Evolutionary conservation across 2,113 vertebrate species (phyloP).

Genomic region (Picathartes gymnocephalus): DNA sequence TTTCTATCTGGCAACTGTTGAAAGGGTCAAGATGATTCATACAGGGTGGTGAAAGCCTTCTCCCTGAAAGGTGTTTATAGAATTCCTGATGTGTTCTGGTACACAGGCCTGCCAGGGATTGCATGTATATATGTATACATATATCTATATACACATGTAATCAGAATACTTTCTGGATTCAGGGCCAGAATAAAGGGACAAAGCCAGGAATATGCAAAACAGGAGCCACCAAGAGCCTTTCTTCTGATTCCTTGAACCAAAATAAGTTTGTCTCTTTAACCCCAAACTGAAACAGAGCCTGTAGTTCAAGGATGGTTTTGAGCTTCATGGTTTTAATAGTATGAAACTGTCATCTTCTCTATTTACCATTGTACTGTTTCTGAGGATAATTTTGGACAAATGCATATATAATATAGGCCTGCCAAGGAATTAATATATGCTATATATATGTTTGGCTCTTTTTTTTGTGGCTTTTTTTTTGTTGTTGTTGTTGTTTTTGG

Average conservation of each 20-base stretch:
- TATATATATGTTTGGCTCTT: neutral
- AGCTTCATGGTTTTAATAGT: neutral
- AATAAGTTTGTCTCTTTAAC: neutral
- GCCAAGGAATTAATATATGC: neutral
- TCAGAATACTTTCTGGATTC: neutral
- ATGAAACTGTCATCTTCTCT: neutral
- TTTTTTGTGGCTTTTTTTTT: neutral
- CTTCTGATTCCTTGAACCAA: neutral
- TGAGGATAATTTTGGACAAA: neutral
- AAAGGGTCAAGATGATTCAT: neutral
- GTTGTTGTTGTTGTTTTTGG: neutral
- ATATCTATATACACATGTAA: rapidly evolving
- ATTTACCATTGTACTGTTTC: neutral
- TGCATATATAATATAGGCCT: neutral
- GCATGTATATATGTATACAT: rapidly evolving
- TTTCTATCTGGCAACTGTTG: neutral
- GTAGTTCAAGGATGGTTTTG: neutral
- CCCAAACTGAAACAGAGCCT: neutral
- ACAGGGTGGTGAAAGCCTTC: neutral
- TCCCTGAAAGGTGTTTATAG: neutral
- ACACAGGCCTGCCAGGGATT: neutral
- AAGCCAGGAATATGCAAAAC: neutral
- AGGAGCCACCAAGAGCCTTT: neutral
- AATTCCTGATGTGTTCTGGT: neutral
- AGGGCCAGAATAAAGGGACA: neutral